Evolutionary conservation across 2,797 vertebrate genomes (phyloP).

Genomic region (Helicolenus hilgendorfi): DNA sequence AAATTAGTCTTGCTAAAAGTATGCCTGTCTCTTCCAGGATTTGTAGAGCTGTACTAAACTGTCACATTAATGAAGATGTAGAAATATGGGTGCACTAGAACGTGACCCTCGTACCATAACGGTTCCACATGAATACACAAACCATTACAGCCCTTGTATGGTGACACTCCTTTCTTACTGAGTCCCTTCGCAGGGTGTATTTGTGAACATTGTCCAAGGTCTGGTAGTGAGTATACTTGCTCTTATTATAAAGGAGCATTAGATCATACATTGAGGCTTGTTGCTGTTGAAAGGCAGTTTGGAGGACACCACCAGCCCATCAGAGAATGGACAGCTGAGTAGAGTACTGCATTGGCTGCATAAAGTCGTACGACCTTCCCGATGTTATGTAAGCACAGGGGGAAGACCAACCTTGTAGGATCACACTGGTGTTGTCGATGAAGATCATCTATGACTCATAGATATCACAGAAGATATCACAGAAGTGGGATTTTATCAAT

Average conservation of each 20-base stretch:
- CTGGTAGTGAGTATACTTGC: not conserved
- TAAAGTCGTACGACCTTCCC: not conserved
- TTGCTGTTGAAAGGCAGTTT: not conserved
- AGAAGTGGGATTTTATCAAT: slow-evolving; percentile 19
- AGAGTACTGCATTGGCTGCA: not conserved
- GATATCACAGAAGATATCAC: slow-evolving; percentile 21
- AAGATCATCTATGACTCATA: not conserved
- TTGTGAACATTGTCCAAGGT: not conserved
- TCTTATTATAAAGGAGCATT: not conserved
- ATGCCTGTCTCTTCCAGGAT: not conserved
- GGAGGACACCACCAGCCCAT: not conserved
- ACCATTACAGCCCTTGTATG: not conserved
- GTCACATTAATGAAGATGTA: not conserved
- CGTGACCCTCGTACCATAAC: not conserved
- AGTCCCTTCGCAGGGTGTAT: not conserved
- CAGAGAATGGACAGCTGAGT: not conserved
- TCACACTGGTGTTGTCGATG: not conserved
- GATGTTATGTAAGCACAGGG: not conserved
- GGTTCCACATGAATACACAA: not conserved
- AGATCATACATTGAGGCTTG: not conserved
- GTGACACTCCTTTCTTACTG: not conserved
- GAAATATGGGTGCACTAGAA: not conserved
- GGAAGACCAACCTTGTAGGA: not conserved
- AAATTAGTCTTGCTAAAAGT: not conserved
- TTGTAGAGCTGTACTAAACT: not conserved